These are phyloP conservation scores for Delphinapterus leucas DNA, from an alignment of 2,113 vertebrate species.

Conservation along the genomic window DNA sequence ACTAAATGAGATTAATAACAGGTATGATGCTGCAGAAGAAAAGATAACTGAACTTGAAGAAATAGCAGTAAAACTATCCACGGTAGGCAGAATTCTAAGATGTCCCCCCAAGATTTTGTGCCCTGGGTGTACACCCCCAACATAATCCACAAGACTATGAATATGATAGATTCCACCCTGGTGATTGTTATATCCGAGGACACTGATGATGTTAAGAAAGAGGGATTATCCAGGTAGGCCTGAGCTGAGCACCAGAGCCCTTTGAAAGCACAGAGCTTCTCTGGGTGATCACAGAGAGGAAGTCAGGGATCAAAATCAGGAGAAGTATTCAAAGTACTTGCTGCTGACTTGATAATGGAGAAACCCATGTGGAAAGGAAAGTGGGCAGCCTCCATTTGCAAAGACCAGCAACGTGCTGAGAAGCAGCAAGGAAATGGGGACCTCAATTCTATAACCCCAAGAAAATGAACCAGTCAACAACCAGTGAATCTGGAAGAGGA, in stretches of 20 bases:
- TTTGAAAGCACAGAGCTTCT: background rate
- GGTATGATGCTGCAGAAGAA: background rate
- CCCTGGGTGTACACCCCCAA: background rate
- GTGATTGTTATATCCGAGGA: background rate
- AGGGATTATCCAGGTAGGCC: background rate
- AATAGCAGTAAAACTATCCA: background rate
- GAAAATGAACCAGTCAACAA: background rate
- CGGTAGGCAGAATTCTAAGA: background rate
- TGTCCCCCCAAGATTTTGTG: background rate
- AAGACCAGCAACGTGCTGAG: background rate
- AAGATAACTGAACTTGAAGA: background rate
- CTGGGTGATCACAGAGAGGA: background rate
- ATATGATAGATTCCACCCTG: background rate
- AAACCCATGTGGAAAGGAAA: background rate
- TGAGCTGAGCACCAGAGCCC: background rate
- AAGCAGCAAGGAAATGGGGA: background rate
- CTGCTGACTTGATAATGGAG: background rate
- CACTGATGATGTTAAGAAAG: background rate
- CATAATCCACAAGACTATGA: background rate
- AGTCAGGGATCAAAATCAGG: background rate
- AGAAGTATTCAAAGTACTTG: background rate
- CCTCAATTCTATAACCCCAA: background rate
- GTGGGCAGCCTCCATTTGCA: background rate
- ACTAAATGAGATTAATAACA: background rate
- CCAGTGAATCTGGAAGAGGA: background rate